Base-by-base conservation (phyloP, 2,113 vertebrate species). In the Lasiurus cinereus region DNA sequence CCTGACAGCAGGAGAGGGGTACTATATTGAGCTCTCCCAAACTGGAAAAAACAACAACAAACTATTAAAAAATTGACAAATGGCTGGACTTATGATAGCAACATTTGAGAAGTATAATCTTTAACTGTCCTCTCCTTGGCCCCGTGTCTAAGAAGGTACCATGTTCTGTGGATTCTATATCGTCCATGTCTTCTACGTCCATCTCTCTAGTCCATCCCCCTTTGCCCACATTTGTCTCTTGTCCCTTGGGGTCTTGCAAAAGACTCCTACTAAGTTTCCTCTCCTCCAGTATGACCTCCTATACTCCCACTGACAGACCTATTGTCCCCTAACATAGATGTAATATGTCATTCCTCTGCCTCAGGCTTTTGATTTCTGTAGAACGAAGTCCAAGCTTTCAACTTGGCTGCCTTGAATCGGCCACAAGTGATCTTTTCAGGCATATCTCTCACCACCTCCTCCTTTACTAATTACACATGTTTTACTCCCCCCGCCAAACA, bases 381-480 rank as follows among this genome's bases (percentile, higher is more conserved):
- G 79, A 93, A 91, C 70, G 50, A 80, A 88, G 54, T 56, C 48
- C 19, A 46, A 79, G 22, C 22, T 86, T 91, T 89, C 50, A 70
- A 70, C 6, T 9, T 76, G 24, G 39, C 22, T 62, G 76, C 5
- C 31, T 67, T 39, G 29, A 39, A 77, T 80, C 83, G 52, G 76
- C 6, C 52, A 70, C 54, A 24, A 10, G 24, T 43, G 3, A 89
- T 93, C 29, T 88, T 84, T 86, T 43, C 50, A 22, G 27, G 76
- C 5, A 0, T 39, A 14, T 54, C 50, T 79, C n/a, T 95, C 11
- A 66, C 15, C 56, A 36, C 46, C 24, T 48, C 9, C 3, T 78
- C 29, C 19, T 82, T 83, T 94, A 62, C 59, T 90, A 74, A 86
- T 24, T 46, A 52, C 1, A 46, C 9, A 7, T 50, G 70, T 91